A percentile compares a stretch with the other conserved stretches of the same genome.
These are phyloP conservation scores for Aelia acuminata DNA, from an alignment of 2,888 invertebrate species.

Conservation along the genomic window DNA sequence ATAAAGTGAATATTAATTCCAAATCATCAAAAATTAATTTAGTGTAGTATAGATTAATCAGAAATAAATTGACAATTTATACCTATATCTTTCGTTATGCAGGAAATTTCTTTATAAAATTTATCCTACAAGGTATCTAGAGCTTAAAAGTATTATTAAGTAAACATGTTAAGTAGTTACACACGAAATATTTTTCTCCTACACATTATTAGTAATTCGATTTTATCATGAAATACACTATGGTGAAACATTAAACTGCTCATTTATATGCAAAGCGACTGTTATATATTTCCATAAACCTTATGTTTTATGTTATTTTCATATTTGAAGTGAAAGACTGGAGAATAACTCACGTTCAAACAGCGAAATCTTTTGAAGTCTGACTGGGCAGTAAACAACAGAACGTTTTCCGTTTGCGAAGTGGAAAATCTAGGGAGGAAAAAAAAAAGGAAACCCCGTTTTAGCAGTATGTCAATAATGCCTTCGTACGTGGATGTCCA, in stretches of 20 bases:
- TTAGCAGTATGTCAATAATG: slow-evolving; percentile 10
- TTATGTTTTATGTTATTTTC: background rate
- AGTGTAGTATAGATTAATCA: no score
- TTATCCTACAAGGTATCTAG: no score
- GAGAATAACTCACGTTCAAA: background rate
- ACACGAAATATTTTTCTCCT: no score
- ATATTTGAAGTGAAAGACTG: background rate
- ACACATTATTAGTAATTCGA: no score
- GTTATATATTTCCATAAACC: background rate
- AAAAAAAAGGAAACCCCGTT: background rate
- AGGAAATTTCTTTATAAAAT: no score
- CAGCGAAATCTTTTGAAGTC: background rate
- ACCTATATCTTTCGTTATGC: no score
- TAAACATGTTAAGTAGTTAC: no score
- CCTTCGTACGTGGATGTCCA: background rate
- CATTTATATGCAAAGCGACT: background rate
- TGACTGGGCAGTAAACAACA: background rate
- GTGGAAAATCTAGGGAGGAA: slow-evolving; percentile 10
- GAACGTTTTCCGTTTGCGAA: slow-evolving; percentile 7
- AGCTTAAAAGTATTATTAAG: no score
- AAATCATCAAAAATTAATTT: no score
- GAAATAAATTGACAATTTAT: no score
- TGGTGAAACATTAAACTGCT: background rate
- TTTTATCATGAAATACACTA: background rate
- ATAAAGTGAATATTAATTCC: no score